Base-by-base conservation (phyloP, 2,113 vertebrate genomes). In the Paedocypris sp. region DNA sequence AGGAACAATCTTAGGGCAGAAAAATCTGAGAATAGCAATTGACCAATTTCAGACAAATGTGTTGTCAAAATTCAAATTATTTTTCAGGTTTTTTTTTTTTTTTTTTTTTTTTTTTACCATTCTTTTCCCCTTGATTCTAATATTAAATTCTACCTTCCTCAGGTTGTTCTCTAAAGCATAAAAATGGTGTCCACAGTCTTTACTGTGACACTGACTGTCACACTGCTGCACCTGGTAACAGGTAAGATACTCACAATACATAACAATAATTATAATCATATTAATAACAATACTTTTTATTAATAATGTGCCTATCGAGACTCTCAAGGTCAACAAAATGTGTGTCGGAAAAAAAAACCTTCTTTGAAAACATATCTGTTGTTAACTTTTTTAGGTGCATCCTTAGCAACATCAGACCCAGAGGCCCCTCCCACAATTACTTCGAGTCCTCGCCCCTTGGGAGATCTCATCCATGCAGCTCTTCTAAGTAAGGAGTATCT, bases 401-500 rank as follows among this genome's bases (percentile, higher is more conserved):
- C 83, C 53, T 79, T 90, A 61, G 79, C 74, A 74, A 83, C 67
- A 28, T 66, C 77, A 31, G 73, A 81, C 48, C 61, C 77, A 16
- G 80, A 80, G 23, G 62, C 66, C 43, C 64, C 77, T 11, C 75
- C 77, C 13, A 80, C 80, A 22, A 46, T 77, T 20, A 58, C 73
- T 25, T 77, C 83, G 22, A 78, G 78, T 39, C 80, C 81, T 9
- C 82, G 80, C 42, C 82, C 84, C 10, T 72, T 87, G 61, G 83
- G 82, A 1, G 85, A 86, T 48, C 75, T 91, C 69, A 80, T 91
- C 50, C 89, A 91, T 54, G 86, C 87, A 43, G 86, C 89, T 12
- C 79, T 91, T 62, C 82, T 89, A 78, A 88, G 82, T 74, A 92
- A 84, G 66, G 87, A 88, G 29, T 87, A 89, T 68, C 71, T 87